Base-by-base conservation (phyloP, 2,888 invertebrate species). In the Ophion ventricosus region DNA sequence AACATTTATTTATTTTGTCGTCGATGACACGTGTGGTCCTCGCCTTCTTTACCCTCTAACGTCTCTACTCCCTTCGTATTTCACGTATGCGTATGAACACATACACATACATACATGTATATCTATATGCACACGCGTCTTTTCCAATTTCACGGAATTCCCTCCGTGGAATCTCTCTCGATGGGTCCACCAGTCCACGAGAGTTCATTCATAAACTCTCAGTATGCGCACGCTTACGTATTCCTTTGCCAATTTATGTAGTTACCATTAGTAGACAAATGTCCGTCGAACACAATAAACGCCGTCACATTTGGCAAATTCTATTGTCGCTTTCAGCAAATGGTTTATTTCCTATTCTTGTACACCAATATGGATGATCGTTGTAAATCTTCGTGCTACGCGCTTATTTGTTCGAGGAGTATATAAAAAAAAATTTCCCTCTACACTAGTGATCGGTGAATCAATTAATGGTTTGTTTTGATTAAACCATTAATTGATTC, bases 1-100 rank as follows among this genome's bases (percentile, higher is more conserved):
- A 87, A 82, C 80, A 91, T 91, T 91, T 91, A 89, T 87, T 87
- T 87, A 85, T 85, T 86, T 87, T 84, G 74, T 73, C 80, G 73
- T 82, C 82, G 84, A 86, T 85, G 87, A 87, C 87, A 87, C 87
- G 87, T 85, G 85, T 83, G 77, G 66, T 83, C 73, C 63, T 76
- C 54, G 61, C 54, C 61, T 35, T 67, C 43, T 23, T 63, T 76
- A 26, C 25, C 75, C 69, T 67, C 79, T 67, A 54, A 26, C 73
- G 40, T 70, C 75, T 70, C 26, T 5, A 63, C 54, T 64, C 26
- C 61, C 74, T 26, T 70, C 79, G 25, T 26, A 20, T 54, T 26
- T 67, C 56, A 20, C 29, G 25, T 40, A n/a, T 43, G 35, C 54
- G 63, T 17, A 17, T 49, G 49, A 17, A 35, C 35, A 35, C 35